Conservation (phyloP, 2,888 invertebrate species). For the Ectemnius cavifrons region DNA sequence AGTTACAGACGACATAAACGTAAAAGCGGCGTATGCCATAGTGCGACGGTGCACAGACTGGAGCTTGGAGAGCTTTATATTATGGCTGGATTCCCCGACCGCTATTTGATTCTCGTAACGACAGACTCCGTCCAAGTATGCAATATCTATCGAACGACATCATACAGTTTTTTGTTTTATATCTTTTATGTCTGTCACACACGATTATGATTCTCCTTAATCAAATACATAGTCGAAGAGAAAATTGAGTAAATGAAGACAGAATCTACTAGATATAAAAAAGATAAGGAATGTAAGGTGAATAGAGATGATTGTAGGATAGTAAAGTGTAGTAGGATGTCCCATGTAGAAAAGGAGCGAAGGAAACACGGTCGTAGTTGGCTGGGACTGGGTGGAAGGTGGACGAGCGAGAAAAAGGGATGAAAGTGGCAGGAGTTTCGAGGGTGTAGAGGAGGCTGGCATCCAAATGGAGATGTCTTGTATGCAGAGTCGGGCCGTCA, state of each 20-base stretch:
- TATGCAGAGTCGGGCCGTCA: slow-evolving; percentile 70
- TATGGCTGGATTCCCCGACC: too few species aligned
- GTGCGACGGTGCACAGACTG: too few species aligned
- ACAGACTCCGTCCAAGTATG: background rate
- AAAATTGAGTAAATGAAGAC: too few species aligned
- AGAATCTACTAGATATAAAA: background rate
- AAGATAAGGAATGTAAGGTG: background rate
- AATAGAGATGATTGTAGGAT: background rate
- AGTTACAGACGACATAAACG: too few species aligned
- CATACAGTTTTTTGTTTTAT: background rate
- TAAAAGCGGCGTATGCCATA: too few species aligned
- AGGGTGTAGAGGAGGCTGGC: slow-evolving; percentile 40
- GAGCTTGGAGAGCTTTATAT: too few species aligned
- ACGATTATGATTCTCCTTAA: too few species aligned
- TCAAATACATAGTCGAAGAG: too few species aligned
- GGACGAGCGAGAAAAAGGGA: slow-evolving; percentile 36
- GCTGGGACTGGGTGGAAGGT: slow-evolving; percentile 22
- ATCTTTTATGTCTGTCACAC: too few species aligned
- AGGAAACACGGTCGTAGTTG: slow-evolving; percentile 23
- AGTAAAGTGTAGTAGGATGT: background rate
- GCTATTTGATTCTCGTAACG: too few species aligned
- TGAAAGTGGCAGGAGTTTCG: slow-evolving; percentile 27
- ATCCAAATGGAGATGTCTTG: slow-evolving; percentile 77
- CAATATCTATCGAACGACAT: background rate
- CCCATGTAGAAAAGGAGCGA: slow-evolving; percentile 12